Evolutionary conservation across 2,888 invertebrate genomes (phyloP).

Genomic region (Drosophila kambysellisi): DNA sequence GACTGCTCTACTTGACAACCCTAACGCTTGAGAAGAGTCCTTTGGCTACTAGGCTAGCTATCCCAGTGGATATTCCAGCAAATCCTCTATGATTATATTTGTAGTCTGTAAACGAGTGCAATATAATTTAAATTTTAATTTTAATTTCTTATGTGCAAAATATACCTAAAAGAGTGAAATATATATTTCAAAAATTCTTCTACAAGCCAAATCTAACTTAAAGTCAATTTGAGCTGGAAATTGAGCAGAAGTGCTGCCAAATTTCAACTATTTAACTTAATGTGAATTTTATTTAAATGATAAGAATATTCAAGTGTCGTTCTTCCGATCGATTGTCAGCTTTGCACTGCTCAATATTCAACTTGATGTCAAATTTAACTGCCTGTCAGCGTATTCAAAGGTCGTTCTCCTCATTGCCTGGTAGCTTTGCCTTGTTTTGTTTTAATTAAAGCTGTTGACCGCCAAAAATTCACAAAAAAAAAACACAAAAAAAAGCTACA

Average conservation of each 20-base stretch:
- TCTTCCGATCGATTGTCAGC: background rate
- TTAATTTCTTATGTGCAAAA: background rate
- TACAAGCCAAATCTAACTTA: background rate
- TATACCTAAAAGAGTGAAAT: background rate
- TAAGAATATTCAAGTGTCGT: background rate
- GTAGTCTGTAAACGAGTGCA: no score
- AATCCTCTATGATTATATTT: no score
- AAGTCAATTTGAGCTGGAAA: background rate
- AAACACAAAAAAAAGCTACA: background rate
- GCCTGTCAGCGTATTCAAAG: conserved; percentile 26
- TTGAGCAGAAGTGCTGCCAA: background rate
- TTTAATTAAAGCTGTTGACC: conserved; percentile 79
- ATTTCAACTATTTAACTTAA: background rate
- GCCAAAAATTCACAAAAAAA: conserved; percentile 29
- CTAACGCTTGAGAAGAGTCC: background rate
- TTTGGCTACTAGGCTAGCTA: background rate
- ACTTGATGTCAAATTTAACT: background rate
- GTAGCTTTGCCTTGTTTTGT: conserved; percentile 59
- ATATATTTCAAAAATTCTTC: background rate
- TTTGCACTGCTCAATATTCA: background rate
- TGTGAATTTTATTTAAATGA: background rate
- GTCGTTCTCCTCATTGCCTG: conserved; percentile 30
- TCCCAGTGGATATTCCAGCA: background rate
- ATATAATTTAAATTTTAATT: background rate
- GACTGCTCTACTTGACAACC: conserved; percentile 29